A percentile compares a stretch with the other conserved stretches of the same genome.
Evolutionary conservation across 2,888 invertebrate species (phyloP).

Genomic region (Diaperis boleti): DNA sequence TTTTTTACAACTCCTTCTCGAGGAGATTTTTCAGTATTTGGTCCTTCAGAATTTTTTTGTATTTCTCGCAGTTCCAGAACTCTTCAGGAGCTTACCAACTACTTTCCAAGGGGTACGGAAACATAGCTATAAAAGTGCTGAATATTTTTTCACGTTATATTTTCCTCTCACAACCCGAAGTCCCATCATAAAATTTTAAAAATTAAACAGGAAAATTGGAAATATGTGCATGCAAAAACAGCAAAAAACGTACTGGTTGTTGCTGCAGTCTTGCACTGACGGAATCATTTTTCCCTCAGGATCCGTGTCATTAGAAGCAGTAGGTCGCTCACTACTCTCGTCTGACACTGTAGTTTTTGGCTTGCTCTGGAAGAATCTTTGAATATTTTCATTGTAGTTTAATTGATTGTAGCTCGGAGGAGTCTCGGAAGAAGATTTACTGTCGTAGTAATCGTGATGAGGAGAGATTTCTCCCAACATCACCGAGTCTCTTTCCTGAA

Average conservation of each 20-base stretch:
- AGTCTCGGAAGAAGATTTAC: slow-evolving; percentile 83
- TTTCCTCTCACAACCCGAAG: too few species aligned
- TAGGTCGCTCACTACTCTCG: slow-evolving; percentile 64
- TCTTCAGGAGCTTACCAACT: too few species aligned
- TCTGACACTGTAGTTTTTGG: slow-evolving; percentile 72
- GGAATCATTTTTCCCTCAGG: slow-evolving; percentile 60
- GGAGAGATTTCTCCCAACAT: slow-evolving; percentile 89
- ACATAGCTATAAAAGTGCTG: too few species aligned
- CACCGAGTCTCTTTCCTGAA: slow-evolving; percentile 81
- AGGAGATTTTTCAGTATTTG: too few species aligned
- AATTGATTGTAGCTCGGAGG: slow-evolving; percentile 87
- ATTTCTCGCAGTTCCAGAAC: too few species aligned
- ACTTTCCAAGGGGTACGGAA: too few species aligned
- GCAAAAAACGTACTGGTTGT: slow-evolving; percentile 57
- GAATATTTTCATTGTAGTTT: slow-evolving; percentile 84
- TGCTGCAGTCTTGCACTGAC: slow-evolving; percentile 53
- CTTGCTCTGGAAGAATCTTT: slow-evolving; percentile 76
- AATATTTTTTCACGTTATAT: too few species aligned
- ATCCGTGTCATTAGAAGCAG: slow-evolving; percentile 64
- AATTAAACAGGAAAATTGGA: too few species aligned
- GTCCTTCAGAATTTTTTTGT: too few species aligned
- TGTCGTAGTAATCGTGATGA: slow-evolving; percentile 83
- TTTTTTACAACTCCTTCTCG: too few species aligned
- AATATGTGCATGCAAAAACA: too few species aligned
- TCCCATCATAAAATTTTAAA: too few species aligned